These are phyloP conservation scores for Sciurus niger DNA, from an alignment of 2,113 vertebrate genomes.

Conservation along the genomic window DNA sequence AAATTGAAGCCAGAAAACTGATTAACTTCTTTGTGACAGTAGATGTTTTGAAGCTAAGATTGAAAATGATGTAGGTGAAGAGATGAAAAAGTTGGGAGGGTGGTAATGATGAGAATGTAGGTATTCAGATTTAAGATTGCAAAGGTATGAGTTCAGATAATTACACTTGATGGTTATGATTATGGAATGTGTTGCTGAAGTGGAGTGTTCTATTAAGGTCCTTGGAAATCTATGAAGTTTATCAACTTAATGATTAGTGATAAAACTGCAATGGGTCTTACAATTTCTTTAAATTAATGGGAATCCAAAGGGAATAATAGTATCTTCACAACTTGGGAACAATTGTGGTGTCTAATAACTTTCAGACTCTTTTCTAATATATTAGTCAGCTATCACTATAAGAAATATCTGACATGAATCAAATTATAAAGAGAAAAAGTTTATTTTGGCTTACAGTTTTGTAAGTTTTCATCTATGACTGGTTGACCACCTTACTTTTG, in stretches of 20 bases:
- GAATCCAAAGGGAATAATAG: not conserved
- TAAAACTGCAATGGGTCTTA: not conserved
- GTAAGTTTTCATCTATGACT: not conserved
- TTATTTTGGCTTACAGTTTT: not conserved
- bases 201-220: not conserved
- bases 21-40: not conserved
- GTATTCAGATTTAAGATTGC: not conserved
- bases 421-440: not conserved
- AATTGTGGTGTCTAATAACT: not conserved
- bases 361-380: not conserved
- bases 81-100: not conserved
- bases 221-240: not conserved
- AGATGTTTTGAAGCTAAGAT: not conserved
- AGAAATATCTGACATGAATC: not conserved
- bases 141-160: not conserved
- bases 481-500: not conserved
- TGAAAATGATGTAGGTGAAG: not conserved
- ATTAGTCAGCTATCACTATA: not conserved
- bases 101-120: not conserved
- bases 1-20: not conserved
- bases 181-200: not conserved
- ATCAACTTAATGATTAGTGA: not conserved
- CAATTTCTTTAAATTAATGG: not conserved
- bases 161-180: not conserved
- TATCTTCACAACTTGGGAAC: not conserved